These are phyloP conservation scores for Macrotrachela quadricornifera DNA, from an alignment of 1,140 invertebrate species.

Conservation along the genomic window DNA sequence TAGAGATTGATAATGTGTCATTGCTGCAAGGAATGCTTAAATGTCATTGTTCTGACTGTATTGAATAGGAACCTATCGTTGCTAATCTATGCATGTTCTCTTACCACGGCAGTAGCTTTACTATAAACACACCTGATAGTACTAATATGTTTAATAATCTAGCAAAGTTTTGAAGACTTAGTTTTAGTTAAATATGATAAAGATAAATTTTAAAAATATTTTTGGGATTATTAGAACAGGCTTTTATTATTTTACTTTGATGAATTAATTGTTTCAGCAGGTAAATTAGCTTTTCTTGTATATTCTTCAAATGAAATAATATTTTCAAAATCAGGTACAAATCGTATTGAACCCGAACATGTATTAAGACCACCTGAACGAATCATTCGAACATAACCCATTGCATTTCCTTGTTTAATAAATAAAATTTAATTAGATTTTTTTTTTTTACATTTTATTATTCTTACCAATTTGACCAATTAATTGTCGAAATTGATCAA, in stretches of 20 bases:
- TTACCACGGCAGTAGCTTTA: too few relatives aligned
- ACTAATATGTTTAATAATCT: too few relatives aligned
- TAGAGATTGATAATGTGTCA: too few relatives aligned
- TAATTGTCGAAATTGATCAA: conserved; percentile 73
- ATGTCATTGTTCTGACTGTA: too few relatives aligned
- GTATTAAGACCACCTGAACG: conserved; percentile 75
- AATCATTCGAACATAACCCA: conserved; percentile 83
- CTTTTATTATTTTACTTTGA: conserved; percentile 30
- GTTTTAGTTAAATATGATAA: too few relatives aligned
- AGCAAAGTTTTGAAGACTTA: too few relatives aligned
- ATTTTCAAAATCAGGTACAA: conserved; percentile 60
- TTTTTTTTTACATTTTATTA: neutral
- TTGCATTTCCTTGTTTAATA: conserved; percentile 50
- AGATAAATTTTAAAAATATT: too few relatives aligned
- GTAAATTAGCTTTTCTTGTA: conserved; percentile 33
- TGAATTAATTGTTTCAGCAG: conserved; percentile 39
- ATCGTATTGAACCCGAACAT: conserved; percentile 65
- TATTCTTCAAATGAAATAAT: conserved; percentile 40
- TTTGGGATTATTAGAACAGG: too few relatives aligned
- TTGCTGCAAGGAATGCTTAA: too few relatives aligned
- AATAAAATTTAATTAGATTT: conserved; percentile 7
- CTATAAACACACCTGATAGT: too few relatives aligned
- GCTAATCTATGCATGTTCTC: too few relatives aligned
- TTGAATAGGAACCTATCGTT: too few relatives aligned
- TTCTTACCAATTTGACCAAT: conserved; percentile 66